Base-by-base conservation (phyloP, 2,797 vertebrate genomes). In the Esox masquinongy region DNA sequence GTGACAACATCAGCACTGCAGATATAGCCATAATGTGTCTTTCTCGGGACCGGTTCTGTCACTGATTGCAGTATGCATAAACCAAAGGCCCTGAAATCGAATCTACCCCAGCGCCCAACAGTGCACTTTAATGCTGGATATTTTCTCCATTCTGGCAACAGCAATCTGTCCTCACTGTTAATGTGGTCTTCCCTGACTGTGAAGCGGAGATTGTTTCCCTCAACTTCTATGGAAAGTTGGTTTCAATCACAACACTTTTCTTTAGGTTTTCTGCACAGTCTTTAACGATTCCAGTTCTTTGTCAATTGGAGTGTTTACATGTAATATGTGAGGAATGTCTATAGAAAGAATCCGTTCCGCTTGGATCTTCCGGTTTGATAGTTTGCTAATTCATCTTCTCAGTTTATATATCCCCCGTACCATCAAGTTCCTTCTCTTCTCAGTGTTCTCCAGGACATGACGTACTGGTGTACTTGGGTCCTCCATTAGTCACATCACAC, bases 401-500 rank as follows among this genome's bases (percentile, higher is more conserved):
- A 6, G 39, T 69, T 56, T 79, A 31, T 71, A 56, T 71, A 72
- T 43, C 31, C 49, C 73, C 78, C 78, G 74, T 81, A 73, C 84
- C 81, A 79, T 84, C 82, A 84, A 69, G 81, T 76, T 79, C 63
- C 70, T 72, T 59, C 75, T 70, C 74, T 19, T 85, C 17, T 31
- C 19, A 22, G 90, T 85, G 74, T 72, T 84, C 19, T 73, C 69
- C 66, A 74, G 84, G 79, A 83, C 79, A 59, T 80, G 84, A 85
- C 84, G 74, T 36, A 2, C 77, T 84, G 86, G 91, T 91, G 83
- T 72, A 89, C 89, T 73, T 29, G 73, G 73, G 73, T 85, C 83
- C 83, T 92, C 84, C 82, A 84, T 88, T 85, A 87, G 84, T 53
- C 84, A 69, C 56, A 31, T 59, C 78, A 47, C 75, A 72, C 78